Evolutionary conservation across 2,888 invertebrate genomes (phyloP), one percentile per base, ranked within the genome.

Genomic region (Hofmannophila pseudospretella): DNA sequence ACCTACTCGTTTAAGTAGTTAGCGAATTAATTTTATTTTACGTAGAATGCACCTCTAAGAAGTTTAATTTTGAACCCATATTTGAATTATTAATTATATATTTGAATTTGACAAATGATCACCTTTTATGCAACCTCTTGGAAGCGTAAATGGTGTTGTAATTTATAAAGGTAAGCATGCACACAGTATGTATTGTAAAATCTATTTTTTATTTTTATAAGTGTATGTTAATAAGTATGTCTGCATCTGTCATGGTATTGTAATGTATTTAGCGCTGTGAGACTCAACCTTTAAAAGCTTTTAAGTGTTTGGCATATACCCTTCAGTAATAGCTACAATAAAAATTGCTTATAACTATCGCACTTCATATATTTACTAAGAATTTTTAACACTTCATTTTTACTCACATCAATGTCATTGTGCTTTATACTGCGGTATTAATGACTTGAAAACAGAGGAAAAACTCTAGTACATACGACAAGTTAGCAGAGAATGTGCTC

Each of bases 151-250:
- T 82, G 82, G 82, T 82, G 76, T 79, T 75, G 73, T 81, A 77
- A 80, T 79, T 81, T 78, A 72, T 75, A 74, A 82, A 86, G 86
- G 86, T 86, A 86, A 86, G 86, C 86, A 82, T 84, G 82, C 80
- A 84, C 76, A 76, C 65, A 71, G 76, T 76, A 74, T 77, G 78
- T 81, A 77, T 67, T 60, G 66, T 68, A 57, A 51, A 58, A 58
- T 58, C 59, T 51, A 51, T 58, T 58, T 61, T 41, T 39, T 46
- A 42, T 58, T 58, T 33, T 14, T 20, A 12, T 32, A 9, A 44
- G 7, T 22, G 11, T 25, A 10, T 10, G 5, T 10, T 9, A 32
- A 8, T 27, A 13, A 29, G 1, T 9, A 10, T 32, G 12, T 22
- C 23, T 22, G 32, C 22, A 22, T 32, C 22, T n/a, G n/a, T n/a